Evolutionary conservation across 2,888 invertebrate species (phyloP), one percentile per base, ranked within the genome.

Genomic region (Thumatha senex): DNA sequence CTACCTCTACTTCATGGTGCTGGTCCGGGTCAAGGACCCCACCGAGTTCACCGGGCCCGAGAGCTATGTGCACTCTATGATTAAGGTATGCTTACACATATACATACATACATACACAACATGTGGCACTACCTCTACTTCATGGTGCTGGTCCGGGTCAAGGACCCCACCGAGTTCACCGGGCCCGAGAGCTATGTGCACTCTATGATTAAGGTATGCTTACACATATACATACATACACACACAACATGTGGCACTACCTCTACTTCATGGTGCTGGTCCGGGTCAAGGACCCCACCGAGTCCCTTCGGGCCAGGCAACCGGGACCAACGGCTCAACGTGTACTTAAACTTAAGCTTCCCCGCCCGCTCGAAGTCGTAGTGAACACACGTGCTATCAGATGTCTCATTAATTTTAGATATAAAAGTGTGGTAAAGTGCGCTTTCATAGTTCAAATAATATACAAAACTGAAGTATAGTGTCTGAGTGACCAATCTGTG

Each of bases 81-180:
- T 97, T 9, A 96, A 96, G 92, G 94, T 94, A 77, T 54, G 12
- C n/a, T 5, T 1, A 13, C 9, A 11, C 0, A 12, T 4, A n/a
- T 5, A 24, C 18, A 4, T 5, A 2, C 18, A 2, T 5, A 4
- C 18, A 24, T 24, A 82, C 99, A 99, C 90, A 99, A 99, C 84
- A 99, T 99, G 98, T 99, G 99, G 99, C 99, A 99, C 89, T 99
- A 99, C 84, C 93, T 99, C 51, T 99, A 98, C 93, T 99, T 99
- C 88, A 98, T 99, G 85, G 99, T 99, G 48, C 93, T 99, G 60
- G 97, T 99, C 45, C 95, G 97, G 82, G 98, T 98, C 36, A 99
- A 99, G 87, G 98, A 98, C 92, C 97, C 98, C 41, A 98, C 98
- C 0, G 98, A 98, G 88, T 98, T 98, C 84, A 98, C 98, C 2